Evolutionary conservation across 2,888 invertebrate species (phyloP), one percentile per base, ranked within the genome.

Genomic region (Lysandra bellargus): DNA sequence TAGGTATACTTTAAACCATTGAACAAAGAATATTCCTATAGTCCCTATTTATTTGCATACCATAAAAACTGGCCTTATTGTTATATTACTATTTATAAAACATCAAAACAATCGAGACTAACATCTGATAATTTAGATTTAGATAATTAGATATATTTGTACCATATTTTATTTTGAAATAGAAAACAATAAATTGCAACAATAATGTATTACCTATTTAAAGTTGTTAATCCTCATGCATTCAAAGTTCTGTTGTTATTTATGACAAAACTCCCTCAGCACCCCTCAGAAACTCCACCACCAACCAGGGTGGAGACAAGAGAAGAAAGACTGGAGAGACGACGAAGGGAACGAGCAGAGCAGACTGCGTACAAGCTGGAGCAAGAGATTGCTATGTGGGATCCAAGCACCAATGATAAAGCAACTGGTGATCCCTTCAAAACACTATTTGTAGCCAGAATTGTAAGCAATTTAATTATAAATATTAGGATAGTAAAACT

Each of bases 331-430:
- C 89, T 98, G 78, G 99, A 99, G 88, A 94, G 99, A 80, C 95
- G 98, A 83, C 95, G 98, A 37, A 96, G 98, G 79, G 99, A 99
- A 94, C 96, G 99, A 83, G 98, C 98, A 0, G 99, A 99, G 91
- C 98, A 99, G 95, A 98, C 98, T 33, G 99, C 99, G 0, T 99
- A 99, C 92, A 99, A 99, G 93, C 94, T 99, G 78, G 99, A 99
- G 90, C 99, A 99, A 88, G 99, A 99, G 94, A 99, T 99, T 80
- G 99, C 99, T 0, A 95, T 98, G 78, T 99, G 99, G 99, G 98
- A 99, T 92, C 99, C 99, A 1, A 96, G 97, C 76, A 96, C 96
- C 80, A 91, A 90, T 69, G 96, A 97, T 74, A 94, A 96, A 3
- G 97, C 97, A 0, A 99, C 99, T 0, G 96, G 96, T 9, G 99